Evolutionary conservation across 2,888 invertebrate genomes (phyloP).

Genomic region (Chironomus tentans): DNA sequence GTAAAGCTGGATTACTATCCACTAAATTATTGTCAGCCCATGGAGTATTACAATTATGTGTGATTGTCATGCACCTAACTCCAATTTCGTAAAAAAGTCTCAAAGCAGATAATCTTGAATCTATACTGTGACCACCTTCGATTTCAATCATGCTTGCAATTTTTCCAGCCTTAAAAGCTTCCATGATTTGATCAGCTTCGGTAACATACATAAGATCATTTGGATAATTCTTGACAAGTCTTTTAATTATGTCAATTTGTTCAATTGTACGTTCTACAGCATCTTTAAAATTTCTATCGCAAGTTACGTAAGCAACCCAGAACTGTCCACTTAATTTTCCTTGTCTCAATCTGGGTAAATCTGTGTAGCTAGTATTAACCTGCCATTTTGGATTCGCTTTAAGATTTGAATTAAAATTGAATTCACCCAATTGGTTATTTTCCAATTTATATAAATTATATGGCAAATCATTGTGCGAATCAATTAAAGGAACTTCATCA

Average conservation of each 20-base stretch:
- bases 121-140: slow-evolving; percentile 54
- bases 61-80: slow-evolving; percentile 52
- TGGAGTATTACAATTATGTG: slow-evolving; percentile 53
- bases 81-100: slow-evolving; percentile 51
- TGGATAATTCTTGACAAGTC: slow-evolving; percentile 43
- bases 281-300: slow-evolving; percentile 47
- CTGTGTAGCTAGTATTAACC: slow-evolving; percentile 42
- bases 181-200: slow-evolving; percentile 40
- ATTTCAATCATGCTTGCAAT: slow-evolving; percentile 51
- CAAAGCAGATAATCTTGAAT: slow-evolving; percentile 47
- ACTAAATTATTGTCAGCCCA: slow-evolving; percentile 36
- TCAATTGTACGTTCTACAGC: slow-evolving; percentile 49
- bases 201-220: slow-evolving; percentile 40
- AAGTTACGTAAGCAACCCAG: slow-evolving; percentile 50
- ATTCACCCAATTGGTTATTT: slow-evolving; percentile 41
- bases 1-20: slow-evolving; percentile 2
- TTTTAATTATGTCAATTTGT: slow-evolving; percentile 53
- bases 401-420: slow-evolving; percentile 40
- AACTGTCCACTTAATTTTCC: slow-evolving; percentile 53
- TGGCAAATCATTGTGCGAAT: slow-evolving; percentile 45
- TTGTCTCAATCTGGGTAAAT: slow-evolving; percentile 44
- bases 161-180: slow-evolving; percentile 44
- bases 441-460: slow-evolving; percentile 39
- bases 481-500: slow-evolving; percentile 28
- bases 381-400: slow-evolving; percentile 38